phyloP scores from a whole-genome alignment of 2,888 invertebrate species.

The Platerodrilus igneus region DNA sequence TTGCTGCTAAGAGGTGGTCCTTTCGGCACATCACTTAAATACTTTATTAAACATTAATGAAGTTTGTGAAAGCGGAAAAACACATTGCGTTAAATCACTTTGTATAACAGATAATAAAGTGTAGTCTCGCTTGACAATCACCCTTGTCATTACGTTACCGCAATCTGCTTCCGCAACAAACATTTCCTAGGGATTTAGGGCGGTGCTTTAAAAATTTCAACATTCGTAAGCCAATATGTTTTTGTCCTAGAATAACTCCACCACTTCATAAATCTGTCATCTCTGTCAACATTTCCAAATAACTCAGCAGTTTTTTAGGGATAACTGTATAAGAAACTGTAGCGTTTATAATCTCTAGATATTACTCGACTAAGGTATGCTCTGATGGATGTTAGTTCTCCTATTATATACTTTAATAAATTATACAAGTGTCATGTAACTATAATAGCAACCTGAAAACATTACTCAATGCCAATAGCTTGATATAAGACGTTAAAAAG shows the following conservation, averaged over 20 bases:
- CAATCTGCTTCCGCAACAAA: slow-evolving; percentile 13
- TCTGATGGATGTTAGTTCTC: slow-evolving; percentile 26
- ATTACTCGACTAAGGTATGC: slow-evolving; percentile 14
- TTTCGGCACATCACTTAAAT: slow-evolving; percentile 28
- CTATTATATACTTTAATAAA: slow-evolving; percentile 14
- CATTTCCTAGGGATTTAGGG: slow-evolving; percentile 6
- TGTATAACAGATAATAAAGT: too few relatives aligned
- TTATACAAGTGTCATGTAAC: slow-evolving; percentile 19
- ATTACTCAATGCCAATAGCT: slow-evolving; percentile 37
- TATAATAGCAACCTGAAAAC: slow-evolving; percentile 25
- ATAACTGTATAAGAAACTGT: slow-evolving; percentile 11
- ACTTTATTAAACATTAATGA: slow-evolving; percentile 28
- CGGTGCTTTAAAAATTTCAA: slow-evolving; percentile 4
- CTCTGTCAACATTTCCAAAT: slow-evolving; percentile 19
- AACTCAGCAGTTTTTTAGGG: slow-evolving; percentile 8
- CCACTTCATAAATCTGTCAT: slow-evolving; percentile 41
- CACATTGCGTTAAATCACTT: slow-evolving; percentile 16
- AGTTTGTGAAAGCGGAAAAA: slow-evolving; percentile 25
- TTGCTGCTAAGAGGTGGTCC: slow-evolving; percentile 26
- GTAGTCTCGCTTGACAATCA: slow-evolving; percentile 14
- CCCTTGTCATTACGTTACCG: slow-evolving; percentile 16
- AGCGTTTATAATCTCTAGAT: slow-evolving; percentile 24
- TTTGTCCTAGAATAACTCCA: slow-evolving; percentile 25
- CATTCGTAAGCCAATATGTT: slow-evolving; percentile 20
- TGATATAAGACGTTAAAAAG: slow-evolving; percentile 30